Percentiles rank a stretch among this genome's conserved stretches.
Conservation (phyloP, 2,797 vertebrate species). For the Protonibea diacanthus region DNA sequence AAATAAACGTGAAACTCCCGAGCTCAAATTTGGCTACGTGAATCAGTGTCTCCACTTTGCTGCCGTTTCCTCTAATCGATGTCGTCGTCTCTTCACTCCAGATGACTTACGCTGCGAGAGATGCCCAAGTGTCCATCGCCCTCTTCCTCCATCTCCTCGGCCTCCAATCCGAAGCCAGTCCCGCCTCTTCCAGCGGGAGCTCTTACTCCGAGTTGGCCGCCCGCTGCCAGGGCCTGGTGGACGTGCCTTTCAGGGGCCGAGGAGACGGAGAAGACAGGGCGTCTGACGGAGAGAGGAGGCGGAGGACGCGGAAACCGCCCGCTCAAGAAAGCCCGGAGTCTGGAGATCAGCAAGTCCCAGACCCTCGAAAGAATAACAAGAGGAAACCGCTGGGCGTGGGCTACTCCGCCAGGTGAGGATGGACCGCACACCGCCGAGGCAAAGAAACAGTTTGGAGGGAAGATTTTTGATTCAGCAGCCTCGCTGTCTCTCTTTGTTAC, state of each 20-base stretch:
- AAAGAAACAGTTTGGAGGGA: neutral
- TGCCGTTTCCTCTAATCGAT: too few relatives aligned
- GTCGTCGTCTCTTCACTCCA: slow-evolving; percentile 52
- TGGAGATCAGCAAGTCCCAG: slow-evolving; percentile 89
- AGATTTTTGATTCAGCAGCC: too few relatives aligned
- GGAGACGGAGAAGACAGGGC: slow-evolving; percentile 78
- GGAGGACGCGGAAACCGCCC: slow-evolving; percentile 76
- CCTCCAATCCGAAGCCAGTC: slow-evolving; percentile 71
- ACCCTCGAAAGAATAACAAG: slow-evolving; percentile 91
- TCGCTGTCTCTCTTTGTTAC: slow-evolving; percentile 7
- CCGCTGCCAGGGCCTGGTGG: slow-evolving; percentile 91
- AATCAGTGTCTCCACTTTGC: too few relatives aligned
- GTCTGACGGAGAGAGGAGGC: slow-evolving; percentile 83
- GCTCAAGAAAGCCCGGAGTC: slow-evolving; percentile 77
- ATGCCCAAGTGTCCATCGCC: slow-evolving; percentile 94
- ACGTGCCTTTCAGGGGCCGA: slow-evolving; percentile 91
- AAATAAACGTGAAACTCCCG: too few relatives aligned
- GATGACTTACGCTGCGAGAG: slow-evolving; percentile 93
- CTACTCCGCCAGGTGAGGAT: slow-evolving; percentile 92
- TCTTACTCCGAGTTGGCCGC: slow-evolving; percentile 83
- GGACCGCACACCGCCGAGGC: rapidly evolving
- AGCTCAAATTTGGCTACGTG: too few relatives aligned
- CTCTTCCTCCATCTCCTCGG: slow-evolving; percentile 93
- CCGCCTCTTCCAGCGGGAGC: slow-evolving; percentile 45
- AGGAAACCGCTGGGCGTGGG: slow-evolving; percentile 93